Evolutionary conservation across 2,888 invertebrate species (phyloP), one percentile per base, ranked within the genome.

Genomic region (Diaperis boleti): DNA sequence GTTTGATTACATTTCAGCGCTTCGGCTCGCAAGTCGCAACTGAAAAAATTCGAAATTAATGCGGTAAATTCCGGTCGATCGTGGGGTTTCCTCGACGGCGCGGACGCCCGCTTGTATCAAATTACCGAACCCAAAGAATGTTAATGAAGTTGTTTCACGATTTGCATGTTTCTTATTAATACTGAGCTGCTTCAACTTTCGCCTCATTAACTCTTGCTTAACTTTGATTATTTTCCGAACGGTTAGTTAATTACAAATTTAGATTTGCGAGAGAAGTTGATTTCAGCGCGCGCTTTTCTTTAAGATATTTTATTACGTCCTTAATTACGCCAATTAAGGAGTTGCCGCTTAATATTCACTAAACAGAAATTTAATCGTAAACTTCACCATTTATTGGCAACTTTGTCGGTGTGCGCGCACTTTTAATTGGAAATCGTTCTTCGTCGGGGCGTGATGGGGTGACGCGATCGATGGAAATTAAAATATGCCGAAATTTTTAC

Each of bases 141-240:
- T 79, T 78, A 79, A 79, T 76, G 77, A 78, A 77, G 77, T 78
- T 79, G 76, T 78, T 78, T 77, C 75, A 72, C 76, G 79, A 79
- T 79, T 79, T 79, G 76, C 78, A 78, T 77, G 75, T 75, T 76
- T 76, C 78, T 75, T 75, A 75, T 72, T 76, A 74, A 76, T 72
- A 71, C 70, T 71, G 70, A 63, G 68, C 72, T 47, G 62, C 49
- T 66, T 68, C 69, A 76, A 76, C 75, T 77, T 77, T 77, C 70
- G 76, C 76, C 76, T 76, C 78, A 77, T 78, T 79, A 77, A 77
- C 72, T 78, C 70, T 70, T 69, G 69, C 70, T 73, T 70, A 77
- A 78, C 76, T 78, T 79, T 80, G 78, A 79, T 79, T 80, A 79
- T 79, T 80, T 80, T 79, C 78, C 79, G 74, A 79, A 78, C 74